Evolutionary conservation across 2,888 invertebrate species (phyloP), one percentile per base, ranked within the genome.

Genomic region (Brenthis hecate): DNA sequence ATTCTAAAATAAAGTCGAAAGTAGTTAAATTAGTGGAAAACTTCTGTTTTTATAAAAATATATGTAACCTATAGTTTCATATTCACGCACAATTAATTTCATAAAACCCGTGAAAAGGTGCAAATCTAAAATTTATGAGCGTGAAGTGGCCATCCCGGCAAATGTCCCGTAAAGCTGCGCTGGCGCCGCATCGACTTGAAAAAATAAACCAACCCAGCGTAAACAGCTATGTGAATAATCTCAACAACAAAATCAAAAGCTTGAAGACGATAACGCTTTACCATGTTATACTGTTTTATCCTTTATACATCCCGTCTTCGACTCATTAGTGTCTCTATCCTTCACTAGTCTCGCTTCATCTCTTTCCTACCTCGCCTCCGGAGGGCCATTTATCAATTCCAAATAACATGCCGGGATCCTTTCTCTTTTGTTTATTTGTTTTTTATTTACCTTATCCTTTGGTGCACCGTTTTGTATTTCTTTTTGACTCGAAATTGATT

Each of bases 331-430:
- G 83, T 77, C 74, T 77, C 82, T 78, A 73, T 91, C 91, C 79
- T 85, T 74, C 72, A 89, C 82, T 78, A 68, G 73, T 78, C 87
- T 85, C 89, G 89, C 86, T 89, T 77, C 76, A 78, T 89, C 85
- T 81, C 80, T 72, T 76, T 91, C 86, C 65, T 81, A 16, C 76
- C 89, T 81, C 90, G 81, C 86, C 91, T 89, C 84, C 82, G 88
- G 87, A 85, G 86, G 88, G 85, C 89, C 88, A 92, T 92, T 92
- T 92, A 92, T 92, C 92, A 92, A 92, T 90, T 88, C 92, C 88
- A 91, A 92, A 92, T 92, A 92, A 91, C 92, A 91, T 91, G 87
- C 87, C 89, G 88, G 88, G 89, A 82, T 85, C 87, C 88, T 91
- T 91, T 88, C 86, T 86, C 83, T 82, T 86, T 78, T 86, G 87